phyloP scores from a whole-genome alignment of 1,140 invertebrate species.

The Nebria ingens region DNA sequence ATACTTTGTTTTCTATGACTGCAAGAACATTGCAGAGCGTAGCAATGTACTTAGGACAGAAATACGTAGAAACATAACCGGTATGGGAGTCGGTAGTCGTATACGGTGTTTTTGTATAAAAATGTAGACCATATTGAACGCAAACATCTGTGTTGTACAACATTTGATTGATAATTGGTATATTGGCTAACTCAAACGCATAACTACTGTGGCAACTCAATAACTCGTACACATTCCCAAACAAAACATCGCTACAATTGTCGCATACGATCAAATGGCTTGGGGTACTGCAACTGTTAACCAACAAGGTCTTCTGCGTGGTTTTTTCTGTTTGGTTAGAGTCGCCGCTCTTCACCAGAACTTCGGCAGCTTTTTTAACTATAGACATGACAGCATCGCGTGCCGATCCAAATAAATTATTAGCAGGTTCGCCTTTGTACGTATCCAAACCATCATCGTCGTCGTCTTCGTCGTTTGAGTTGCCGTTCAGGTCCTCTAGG shows the following conservation, averaged over 20 bases:
- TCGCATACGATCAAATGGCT: conserved; percentile 58
- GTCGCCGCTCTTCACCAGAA: conserved; percentile 58
- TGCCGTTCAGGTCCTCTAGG: conserved; percentile 57
- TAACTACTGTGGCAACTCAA: conserved; percentile 50
- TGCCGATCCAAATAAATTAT: conserved; percentile 73
- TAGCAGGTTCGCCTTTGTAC: conserved; percentile 34
- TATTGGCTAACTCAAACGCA: conserved; percentile 43
- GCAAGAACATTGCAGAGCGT: conserved; percentile 66
- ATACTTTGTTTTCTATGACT: conserved; percentile 52
- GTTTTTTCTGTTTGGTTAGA: conserved; percentile 30
- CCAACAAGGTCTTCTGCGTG: conserved; percentile 24
- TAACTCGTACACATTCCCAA: conserved; percentile 51
- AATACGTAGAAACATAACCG: conserved; percentile 41
- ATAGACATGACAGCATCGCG: conserved; percentile 77
- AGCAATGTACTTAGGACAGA: conserved; percentile 54
- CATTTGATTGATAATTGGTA: conserved; percentile 42
- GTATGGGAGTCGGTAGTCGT: conserved; percentile 34
- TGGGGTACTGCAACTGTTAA: conserved; percentile 44
- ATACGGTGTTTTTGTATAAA: conserved; percentile 40
- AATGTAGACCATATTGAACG: conserved; percentile 45
- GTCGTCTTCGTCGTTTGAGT: conserved; percentile 43
- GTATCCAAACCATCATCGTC: conserved; percentile 40
- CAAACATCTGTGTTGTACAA: conserved; percentile 45
- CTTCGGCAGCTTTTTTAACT: conserved; percentile 78
- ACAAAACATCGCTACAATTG: conserved; percentile 55